A percentile compares a stretch with the other conserved stretches of the same genome.
Evolutionary conservation across 2,797 vertebrate species (phyloP).

Genomic region (Tenualosa thibaudeaui): DNA sequence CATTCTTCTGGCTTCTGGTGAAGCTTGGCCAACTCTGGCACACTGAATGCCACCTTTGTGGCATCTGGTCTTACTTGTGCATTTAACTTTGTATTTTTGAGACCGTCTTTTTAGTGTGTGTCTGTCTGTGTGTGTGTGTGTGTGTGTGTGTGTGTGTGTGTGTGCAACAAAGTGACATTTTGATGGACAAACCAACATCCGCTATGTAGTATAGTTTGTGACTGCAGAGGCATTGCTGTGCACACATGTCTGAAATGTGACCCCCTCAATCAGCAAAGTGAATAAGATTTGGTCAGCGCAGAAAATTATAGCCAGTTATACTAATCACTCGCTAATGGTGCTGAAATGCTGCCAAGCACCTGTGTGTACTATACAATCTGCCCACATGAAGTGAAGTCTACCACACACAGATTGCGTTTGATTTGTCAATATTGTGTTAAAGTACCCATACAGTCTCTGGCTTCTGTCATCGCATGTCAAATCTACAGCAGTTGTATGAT

Average conservation of each 20-base stretch:
- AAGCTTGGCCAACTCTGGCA: background rate
- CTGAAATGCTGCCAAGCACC: conserved; percentile 20
- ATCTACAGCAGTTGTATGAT: background rate
- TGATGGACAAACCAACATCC: background rate
- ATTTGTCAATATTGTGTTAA: background rate
- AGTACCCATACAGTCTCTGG: background rate
- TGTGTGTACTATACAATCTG: background rate
- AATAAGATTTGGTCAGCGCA: conserved; percentile 8
- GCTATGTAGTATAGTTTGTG: background rate
- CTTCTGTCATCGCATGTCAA: background rate
- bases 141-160: background rate
- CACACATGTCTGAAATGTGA: conserved; percentile 9
- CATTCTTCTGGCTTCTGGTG: background rate
- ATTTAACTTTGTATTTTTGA: background rate
- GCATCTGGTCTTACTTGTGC: background rate
- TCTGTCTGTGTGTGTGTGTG: background rate
- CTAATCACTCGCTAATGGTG: conserved; percentile 8
- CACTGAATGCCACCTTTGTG: conserved; percentile 20
- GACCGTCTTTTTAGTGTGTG: background rate
- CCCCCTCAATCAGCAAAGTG: conserved; percentile 19
- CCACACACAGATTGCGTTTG: conserved; percentile 1
- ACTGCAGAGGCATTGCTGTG: background rate
- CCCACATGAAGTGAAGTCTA: background rate
- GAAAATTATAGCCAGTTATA: conserved; percentile 15
- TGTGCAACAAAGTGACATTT: background rate